These are phyloP conservation scores for Neoscelio sp. DNA, from an alignment of 2,888 invertebrate species.

Conservation along the genomic window DNA sequence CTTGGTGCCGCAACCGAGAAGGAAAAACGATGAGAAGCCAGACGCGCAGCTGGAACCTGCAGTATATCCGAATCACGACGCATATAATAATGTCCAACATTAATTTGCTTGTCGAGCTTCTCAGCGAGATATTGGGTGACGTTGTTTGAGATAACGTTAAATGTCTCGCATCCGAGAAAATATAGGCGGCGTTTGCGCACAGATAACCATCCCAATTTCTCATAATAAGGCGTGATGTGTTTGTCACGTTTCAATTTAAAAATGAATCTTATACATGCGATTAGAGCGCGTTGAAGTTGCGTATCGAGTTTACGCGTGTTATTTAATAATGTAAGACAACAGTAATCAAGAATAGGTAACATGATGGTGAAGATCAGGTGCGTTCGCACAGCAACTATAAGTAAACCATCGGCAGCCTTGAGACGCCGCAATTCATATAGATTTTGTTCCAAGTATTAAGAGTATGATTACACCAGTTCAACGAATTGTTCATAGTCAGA, in stretches of 20 bases:
- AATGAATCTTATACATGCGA: not conserved
- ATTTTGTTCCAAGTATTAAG: too few relatives aligned
- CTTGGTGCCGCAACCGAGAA: too few relatives aligned
- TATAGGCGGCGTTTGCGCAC: conserved; percentile 6
- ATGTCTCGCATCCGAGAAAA: conserved; percentile 9
- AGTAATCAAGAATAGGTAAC: not conserved
- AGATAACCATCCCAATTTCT: conserved; percentile 1
- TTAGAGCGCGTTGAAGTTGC: conserved; percentile 4
- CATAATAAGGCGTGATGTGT: conserved; percentile 12
- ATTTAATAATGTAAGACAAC: not conserved
- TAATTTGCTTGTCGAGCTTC: too few relatives aligned
- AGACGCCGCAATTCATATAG: too few relatives aligned
- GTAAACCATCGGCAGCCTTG: too few relatives aligned
- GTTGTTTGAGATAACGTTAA: not conserved
- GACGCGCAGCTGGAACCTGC: too few relatives aligned
- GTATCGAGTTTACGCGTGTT: not conserved
- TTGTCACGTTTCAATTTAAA: not conserved
- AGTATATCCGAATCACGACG: too few relatives aligned
- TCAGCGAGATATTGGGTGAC: not conserved
- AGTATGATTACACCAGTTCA: too few relatives aligned
- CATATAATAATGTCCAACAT: too few relatives aligned
- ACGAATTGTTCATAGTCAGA: too few relatives aligned
- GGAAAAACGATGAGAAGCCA: too few relatives aligned
- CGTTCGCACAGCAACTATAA: not conserved
- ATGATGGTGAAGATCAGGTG: not conserved